phyloP scores from a whole-genome alignment of 1,140 invertebrate genomes.

The Watersipora subatra region DNA sequence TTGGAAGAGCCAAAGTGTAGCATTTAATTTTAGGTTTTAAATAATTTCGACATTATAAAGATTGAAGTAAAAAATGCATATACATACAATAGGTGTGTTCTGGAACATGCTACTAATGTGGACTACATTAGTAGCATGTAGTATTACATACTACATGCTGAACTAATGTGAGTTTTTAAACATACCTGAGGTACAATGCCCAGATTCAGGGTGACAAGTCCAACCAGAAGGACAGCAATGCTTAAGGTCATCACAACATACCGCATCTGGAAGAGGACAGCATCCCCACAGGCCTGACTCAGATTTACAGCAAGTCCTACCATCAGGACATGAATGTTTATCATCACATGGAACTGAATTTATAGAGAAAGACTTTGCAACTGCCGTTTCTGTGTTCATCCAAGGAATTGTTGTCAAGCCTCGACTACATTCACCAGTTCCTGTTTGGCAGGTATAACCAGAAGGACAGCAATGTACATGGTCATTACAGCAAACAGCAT shows the following conservation, averaged over 20 bases:
- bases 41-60: no score
- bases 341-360: not conserved
- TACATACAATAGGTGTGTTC: no score
- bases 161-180: no score
- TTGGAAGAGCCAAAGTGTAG: no score
- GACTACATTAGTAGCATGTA: no score
- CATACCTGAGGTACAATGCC: not conserved
- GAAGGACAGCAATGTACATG: no score
- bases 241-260: constrained; percentile 7
- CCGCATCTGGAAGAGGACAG: constrained; percentile 28
- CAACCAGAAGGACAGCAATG: constrained; percentile 18
- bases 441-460: not conserved
- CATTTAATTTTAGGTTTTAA: no score
- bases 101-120: no score
- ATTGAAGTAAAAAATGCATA: no score
- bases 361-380: not conserved
- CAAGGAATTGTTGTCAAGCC: not conserved
- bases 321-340: constrained; percentile 24
- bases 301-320: constrained; percentile 36
- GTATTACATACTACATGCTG: no score
- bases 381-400: not conserved
- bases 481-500: no score
- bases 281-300: constrained; percentile 30
- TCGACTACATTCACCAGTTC: not conserved
- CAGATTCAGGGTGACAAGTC: constrained; percentile 11